phyloP scores from a whole-genome alignment of 2,797 vertebrate species.

The Buceros bicornis region DNA sequence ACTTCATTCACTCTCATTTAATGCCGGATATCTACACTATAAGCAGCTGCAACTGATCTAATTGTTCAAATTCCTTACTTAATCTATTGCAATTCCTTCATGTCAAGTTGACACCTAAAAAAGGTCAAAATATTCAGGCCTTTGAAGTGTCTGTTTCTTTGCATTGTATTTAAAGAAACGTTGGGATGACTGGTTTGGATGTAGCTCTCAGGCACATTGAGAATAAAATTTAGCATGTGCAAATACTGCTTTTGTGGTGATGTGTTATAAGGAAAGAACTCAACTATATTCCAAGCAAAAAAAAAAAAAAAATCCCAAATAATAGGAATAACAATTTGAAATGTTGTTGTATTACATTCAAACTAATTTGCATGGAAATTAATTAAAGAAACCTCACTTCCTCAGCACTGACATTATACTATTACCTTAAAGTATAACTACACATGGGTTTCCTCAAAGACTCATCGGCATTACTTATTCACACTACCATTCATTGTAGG shows the following conservation, averaged over 20 bases:
- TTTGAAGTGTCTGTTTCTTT: slow-evolving; percentile 9
- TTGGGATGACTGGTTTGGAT: background rate
- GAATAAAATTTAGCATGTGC: background rate
- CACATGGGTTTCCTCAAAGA: background rate
- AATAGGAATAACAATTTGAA: background rate
- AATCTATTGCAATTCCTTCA: slow-evolving; percentile 12
- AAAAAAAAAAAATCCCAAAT: background rate
- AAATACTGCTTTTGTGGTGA: background rate
- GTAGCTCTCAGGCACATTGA: background rate
- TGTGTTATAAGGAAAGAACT: background rate
- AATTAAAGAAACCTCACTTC: background rate
- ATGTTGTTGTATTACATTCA: background rate
- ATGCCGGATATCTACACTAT: background rate
- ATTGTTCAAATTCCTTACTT: slow-evolving; percentile 14
- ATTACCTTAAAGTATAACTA: background rate
- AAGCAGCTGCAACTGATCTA: background rate
- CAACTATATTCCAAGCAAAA: background rate
- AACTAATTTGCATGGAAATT: background rate
- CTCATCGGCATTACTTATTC: background rate
- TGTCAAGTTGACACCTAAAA: slow-evolving; percentile 19
- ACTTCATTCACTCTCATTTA: background rate
- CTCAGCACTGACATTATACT: background rate
- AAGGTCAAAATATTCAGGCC: background rate
- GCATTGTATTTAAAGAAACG: background rate
- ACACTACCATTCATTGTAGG: background rate